Evolutionary conservation across 2,797 vertebrate species (phyloP).

Genomic region (Paguma larvata): DNA sequence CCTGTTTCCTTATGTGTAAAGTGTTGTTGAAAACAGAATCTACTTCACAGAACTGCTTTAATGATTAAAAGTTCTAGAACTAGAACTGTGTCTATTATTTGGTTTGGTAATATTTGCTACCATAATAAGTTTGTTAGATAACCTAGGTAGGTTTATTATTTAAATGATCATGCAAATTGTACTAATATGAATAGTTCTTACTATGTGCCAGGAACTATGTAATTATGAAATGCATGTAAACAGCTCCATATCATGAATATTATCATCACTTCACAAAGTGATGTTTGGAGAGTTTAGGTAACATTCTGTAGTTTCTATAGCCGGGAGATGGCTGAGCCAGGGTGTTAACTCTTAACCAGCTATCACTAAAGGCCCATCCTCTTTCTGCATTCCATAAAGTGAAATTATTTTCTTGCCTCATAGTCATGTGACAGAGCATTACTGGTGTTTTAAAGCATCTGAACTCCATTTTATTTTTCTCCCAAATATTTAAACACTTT

Average conservation of each 20-base stretch:
- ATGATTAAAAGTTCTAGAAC: not conserved
- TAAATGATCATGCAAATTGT: not conserved
- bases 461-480: not conserved
- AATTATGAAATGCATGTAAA: not conserved
- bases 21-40: not conserved
- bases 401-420: conserved; percentile 19
- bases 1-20: not conserved
- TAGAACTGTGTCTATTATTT: not conserved
- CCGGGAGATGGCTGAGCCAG: not conserved
- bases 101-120: not conserved
- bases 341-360: not conserved
- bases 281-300: not conserved
- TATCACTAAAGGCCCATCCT: not conserved
- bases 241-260: not conserved
- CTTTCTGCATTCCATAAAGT: not conserved
- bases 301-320: not conserved
- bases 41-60: conserved; percentile 13
- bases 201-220: not conserved
- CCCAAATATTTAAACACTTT: conserved; percentile 3
- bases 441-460: conserved; percentile 14
- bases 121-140: conserved; percentile 40
- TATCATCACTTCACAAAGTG: not conserved
- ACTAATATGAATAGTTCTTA: not conserved
- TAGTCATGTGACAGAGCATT: not conserved
- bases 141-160: not conserved